Evolutionary conservation across 2,888 invertebrate species (phyloP).

Genomic region (Acholoe squamosa): DNA sequence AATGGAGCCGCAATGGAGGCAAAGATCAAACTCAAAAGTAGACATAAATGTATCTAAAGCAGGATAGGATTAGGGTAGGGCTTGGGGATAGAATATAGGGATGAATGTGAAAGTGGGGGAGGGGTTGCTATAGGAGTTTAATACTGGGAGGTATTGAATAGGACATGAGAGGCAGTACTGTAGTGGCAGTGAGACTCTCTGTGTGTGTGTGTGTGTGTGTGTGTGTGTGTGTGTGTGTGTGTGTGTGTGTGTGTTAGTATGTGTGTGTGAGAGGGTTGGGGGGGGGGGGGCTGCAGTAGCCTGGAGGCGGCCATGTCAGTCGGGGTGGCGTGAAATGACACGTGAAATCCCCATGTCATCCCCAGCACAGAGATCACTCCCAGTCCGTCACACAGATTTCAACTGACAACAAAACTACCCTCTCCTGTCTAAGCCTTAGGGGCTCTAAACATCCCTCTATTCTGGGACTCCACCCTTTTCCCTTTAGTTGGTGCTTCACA

Average conservation of each 20-base stretch:
- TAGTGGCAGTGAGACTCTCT: not conserved
- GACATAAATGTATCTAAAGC: no score
- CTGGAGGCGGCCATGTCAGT: not conserved
- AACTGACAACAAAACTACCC: not conserved
- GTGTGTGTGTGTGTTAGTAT: no score
- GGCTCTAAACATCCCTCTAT: no score
- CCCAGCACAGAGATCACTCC: slow-evolving; percentile 1
- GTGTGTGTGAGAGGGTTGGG: not conserved
- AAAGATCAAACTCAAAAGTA: not conserved
- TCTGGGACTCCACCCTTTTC: no score
- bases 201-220: not conserved
- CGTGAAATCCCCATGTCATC: slow-evolving; percentile 49
- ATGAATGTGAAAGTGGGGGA: not conserved
- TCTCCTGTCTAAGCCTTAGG: not conserved
- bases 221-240: not conserved
- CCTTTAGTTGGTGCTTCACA: no score
- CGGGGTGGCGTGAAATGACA: slow-evolving; percentile 21
- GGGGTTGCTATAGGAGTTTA: not conserved
- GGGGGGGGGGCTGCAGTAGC: not conserved
- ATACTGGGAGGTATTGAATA: not conserved
- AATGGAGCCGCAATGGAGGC: not conserved
- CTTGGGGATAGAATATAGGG: not conserved
- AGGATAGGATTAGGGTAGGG: no score
- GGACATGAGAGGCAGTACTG: not conserved
- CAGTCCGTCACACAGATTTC: not conserved